phyloP scores from a whole-genome alignment of 2,797 vertebrate species.

The Benthosema pterotum region DNA sequence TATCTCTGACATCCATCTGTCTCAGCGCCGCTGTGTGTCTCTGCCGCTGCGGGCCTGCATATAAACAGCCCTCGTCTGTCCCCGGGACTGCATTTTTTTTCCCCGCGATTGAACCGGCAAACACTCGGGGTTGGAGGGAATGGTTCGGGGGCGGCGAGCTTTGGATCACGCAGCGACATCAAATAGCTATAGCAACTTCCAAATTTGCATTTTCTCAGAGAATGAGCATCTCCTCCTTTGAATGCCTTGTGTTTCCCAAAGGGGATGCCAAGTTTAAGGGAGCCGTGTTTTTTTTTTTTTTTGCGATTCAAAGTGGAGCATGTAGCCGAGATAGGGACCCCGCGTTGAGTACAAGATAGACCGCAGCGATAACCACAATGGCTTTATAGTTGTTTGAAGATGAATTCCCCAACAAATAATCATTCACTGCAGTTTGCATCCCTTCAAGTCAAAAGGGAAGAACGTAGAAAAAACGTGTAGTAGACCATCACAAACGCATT shows the following conservation, averaged over 20 bases:
- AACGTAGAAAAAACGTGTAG: conserved; percentile 44
- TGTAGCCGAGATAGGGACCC: conserved; percentile 72
- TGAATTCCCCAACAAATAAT: conserved; percentile 65
- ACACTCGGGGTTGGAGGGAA: conserved; percentile 73
- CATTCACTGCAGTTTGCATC: conserved; percentile 55
- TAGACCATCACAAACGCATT: no score
- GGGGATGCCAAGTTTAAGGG: conserved; percentile 69
- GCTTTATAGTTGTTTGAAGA: conserved; percentile 49
- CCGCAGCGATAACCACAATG: conserved; percentile 61
- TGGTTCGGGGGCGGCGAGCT: conserved; percentile 63
- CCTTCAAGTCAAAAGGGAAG: conserved; percentile 48
- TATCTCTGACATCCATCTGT: conserved; percentile 88
- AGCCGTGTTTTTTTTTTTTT: no score
- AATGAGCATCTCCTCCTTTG: conserved; percentile 63
- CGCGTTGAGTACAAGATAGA: conserved; percentile 74
- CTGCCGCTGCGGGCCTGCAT: conserved; percentile 81
- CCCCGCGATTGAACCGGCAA: conserved; percentile 75
- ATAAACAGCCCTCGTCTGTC: conserved; percentile 79
- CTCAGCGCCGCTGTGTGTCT: conserved; percentile 77
- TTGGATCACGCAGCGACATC: conserved; percentile 72
- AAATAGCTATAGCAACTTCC: conserved; percentile 81
- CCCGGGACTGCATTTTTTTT: conserved; percentile 77
- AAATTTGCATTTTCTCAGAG: conserved; percentile 80
- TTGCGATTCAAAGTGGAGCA: conserved; percentile 72
- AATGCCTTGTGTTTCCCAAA: conserved; percentile 73